phyloP scores from a whole-genome alignment of 2,113 vertebrate species.

The Illadopsis cleaveri region DNA sequence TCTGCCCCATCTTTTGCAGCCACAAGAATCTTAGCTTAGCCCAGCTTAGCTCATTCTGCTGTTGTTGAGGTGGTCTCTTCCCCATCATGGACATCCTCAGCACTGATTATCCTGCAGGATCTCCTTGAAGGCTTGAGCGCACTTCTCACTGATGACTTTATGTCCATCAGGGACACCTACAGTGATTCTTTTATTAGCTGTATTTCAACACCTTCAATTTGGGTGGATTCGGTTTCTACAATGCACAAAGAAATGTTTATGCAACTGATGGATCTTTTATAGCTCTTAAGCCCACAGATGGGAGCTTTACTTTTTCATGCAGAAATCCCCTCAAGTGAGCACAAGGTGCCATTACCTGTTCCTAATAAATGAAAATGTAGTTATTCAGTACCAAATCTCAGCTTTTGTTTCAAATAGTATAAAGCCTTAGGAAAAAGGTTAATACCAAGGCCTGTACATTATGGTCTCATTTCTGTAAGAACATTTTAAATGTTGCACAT shows the following conservation, averaged over 20 bases:
- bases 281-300: background rate
- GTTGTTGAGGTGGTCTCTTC: background rate
- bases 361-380: background rate
- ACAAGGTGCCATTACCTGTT: background rate
- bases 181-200: background rate
- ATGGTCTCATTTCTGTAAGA: background rate
- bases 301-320: background rate
- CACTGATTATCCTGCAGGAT: fast-evolving
- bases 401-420: background rate
- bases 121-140: background rate
- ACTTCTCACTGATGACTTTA: fast-evolving
- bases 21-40: background rate
- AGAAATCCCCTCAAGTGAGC: background rate
- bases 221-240: background rate
- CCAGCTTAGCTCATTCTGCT: background rate
- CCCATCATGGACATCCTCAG: fast-evolving
- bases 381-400: background rate
- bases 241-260: background rate
- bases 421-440: background rate
- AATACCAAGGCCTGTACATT: background rate
- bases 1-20: background rate
- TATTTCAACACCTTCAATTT: background rate
- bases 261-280: background rate
- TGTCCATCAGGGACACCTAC: background rate
- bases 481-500: background rate